Percentiles rank a stretch among this genome's conserved stretches.
phyloP scores from a whole-genome alignment of 2,888 invertebrate species.

The Suillia variegata region DNA sequence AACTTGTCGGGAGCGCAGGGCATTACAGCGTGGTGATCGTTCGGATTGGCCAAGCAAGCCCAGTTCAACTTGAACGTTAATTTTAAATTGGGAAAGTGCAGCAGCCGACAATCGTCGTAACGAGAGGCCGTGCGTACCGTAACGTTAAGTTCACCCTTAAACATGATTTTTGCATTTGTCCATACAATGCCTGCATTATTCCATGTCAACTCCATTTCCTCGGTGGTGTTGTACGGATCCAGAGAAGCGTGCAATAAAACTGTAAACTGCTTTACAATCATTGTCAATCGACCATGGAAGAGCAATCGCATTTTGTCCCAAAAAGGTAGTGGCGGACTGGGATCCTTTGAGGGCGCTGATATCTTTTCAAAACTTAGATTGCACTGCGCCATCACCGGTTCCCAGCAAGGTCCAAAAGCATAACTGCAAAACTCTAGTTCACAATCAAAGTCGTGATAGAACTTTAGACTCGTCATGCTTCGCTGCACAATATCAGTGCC shows the following conservation, averaged over 20 bases:
- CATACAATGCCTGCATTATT: slow-evolving; percentile 91
- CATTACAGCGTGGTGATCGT: slow-evolving; percentile 94
- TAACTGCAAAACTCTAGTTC: slow-evolving; percentile 88
- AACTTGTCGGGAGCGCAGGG: slow-evolving; percentile 95
- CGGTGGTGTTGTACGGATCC: slow-evolving; percentile 98
- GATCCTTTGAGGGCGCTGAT: slow-evolving; percentile 85
- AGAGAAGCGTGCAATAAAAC: slow-evolving; percentile 93
- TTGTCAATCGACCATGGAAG: slow-evolving; percentile 89
- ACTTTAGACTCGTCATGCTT: slow-evolving; percentile 93
- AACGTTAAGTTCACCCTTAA: slow-evolving; percentile 87
- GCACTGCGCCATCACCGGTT: slow-evolving; percentile 72
- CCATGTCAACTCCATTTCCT: slow-evolving; percentile 99
- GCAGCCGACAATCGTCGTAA: slow-evolving; percentile 94
- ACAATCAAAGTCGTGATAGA: slow-evolving; percentile 96
- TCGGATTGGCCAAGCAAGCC: slow-evolving; percentile 90
- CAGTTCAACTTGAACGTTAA: slow-evolving; percentile 84
- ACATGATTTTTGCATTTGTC: slow-evolving; percentile 90
- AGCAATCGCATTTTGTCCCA: slow-evolving; percentile 96
- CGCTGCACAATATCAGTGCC: slow-evolving; percentile 81
- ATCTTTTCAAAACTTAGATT: slow-evolving; percentile 82
- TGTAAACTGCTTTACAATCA: slow-evolving; percentile 85
- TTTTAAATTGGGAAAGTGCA: slow-evolving; percentile 88
- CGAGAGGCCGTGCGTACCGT: slow-evolving; percentile 97
- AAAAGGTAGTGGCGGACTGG: slow-evolving; percentile 91
- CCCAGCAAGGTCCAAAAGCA: slow-evolving; percentile 99